phyloP scores from a whole-genome alignment of 2,888 invertebrate genomes.

The Lutraria lutraria region DNA sequence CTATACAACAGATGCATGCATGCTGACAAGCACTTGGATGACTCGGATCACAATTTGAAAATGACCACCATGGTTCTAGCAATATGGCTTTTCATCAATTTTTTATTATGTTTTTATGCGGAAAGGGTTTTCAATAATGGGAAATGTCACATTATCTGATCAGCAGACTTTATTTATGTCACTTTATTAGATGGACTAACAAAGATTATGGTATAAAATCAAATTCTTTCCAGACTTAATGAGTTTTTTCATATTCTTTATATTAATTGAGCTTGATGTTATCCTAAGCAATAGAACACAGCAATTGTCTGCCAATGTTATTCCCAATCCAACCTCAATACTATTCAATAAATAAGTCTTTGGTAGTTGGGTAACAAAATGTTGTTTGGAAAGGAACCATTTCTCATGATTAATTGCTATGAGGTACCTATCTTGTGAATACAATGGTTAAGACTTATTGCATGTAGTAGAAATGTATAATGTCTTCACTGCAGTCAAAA shows the following conservation, averaged over 20 bases:
- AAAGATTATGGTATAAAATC: conserved; percentile 44
- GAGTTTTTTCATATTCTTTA: conserved; percentile 44
- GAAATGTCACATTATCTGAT: conserved; percentile 56
- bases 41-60: conserved; percentile 46
- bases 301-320: conserved; percentile 1
- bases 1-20: conserved; percentile 36
- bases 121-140: conserved; percentile 50
- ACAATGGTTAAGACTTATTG: conserved; percentile 26
- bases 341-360: not conserved
- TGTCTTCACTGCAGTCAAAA: conserved; percentile 2
- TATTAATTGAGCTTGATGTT: conserved; percentile 48
- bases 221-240: conserved; percentile 40
- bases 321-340: conserved; percentile 7
- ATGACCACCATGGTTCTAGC: conserved; percentile 15
- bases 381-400: not conserved
- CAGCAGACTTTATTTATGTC: conserved; percentile 44
- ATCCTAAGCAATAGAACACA: conserved; percentile 27
- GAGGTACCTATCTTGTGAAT: conserved; percentile 6
- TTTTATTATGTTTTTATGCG: conserved; percentile 53
- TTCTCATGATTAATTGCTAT: conserved; percentile 9
- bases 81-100: conserved; percentile 52
- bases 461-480: not conserved
- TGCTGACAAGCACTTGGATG: conserved; percentile 25
- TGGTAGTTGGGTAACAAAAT: not conserved
- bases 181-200: conserved; percentile 43